Evolutionary conservation across 2,797 vertebrate genomes (phyloP), one percentile per base, ranked within the genome.

Genomic region (Hoplostethus atlanticus): DNA sequence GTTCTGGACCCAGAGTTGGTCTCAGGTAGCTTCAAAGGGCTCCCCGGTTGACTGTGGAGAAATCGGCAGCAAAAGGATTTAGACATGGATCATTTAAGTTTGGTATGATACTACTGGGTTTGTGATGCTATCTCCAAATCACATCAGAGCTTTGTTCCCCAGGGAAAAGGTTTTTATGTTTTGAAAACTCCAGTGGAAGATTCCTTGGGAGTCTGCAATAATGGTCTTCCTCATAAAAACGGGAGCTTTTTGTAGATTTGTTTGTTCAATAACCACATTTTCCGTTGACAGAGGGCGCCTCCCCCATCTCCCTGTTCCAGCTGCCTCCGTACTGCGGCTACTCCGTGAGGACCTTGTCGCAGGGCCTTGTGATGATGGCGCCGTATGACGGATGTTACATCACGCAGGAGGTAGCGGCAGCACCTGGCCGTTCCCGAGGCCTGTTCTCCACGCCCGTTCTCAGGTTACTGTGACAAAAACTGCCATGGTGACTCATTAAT

Each of bases 321-420:
- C 36, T 95, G 5, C 92, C 94, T 40, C 60, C 88, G 2, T 11
- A 86, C 76, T 95, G 94, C 68, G 89, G 93, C 47, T 93, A 91
- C 77, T 79, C 84, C 0, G 80, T 95, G 79, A 90, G 55, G 79
- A 71, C 55, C 1, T 89, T 85, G 0, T 70, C 79, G 89, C 71
- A 61, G 25, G 79, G 90, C 54, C 68, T 94, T 9, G 75, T 91
- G 57, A 78, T 95, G 77, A 88, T 65, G 16, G 89, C 86, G 16
- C 83, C 93, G 4, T 95, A 92, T 62, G 85, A 94, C 67, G 93
- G 91, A 3, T 96, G 95, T 86, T 93, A 93, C 77, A 72, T 95
- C 30, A 84, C 58, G 46, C 81, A 86, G 60, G 86, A 94, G 94
- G 95, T 95, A 90, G 8, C 34, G 2, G 34, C 61, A 34, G 6